A percentile compares a stretch with the other conserved stretches of the same genome.
These are phyloP conservation scores for Ornithoptera priamus DNA, from an alignment of 2,888 invertebrate species.

Conservation along the genomic window DNA sequence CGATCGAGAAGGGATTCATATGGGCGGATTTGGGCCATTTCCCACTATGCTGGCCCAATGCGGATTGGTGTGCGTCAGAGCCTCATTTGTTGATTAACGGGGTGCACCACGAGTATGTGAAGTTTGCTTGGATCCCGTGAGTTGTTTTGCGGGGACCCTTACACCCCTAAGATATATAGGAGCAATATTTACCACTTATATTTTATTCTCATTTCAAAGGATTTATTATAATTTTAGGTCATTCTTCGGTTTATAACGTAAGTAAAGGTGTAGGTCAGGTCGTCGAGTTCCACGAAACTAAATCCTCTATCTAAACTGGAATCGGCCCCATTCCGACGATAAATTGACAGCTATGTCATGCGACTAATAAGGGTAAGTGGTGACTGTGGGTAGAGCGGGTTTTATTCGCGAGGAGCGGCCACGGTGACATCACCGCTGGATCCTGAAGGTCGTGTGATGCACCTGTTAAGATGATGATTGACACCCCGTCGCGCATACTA, in stretches of 20 bases:
- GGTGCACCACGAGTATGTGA: too few relatives aligned
- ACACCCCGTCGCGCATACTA: slow-evolving; percentile 31
- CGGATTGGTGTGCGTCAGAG: too few relatives aligned
- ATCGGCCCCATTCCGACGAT: slow-evolving; percentile 31
- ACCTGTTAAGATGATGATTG: slow-evolving; percentile 35
- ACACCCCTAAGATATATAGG: too few relatives aligned
- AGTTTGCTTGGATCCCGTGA: too few relatives aligned
- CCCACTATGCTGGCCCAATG: too few relatives aligned
- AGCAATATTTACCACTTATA: too few relatives aligned
- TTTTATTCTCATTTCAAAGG: too few relatives aligned
- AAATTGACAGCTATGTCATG: slow-evolving; percentile 31
- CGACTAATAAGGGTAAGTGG: slow-evolving; percentile 49
- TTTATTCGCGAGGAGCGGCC: slow-evolving; percentile 44
- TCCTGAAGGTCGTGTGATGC: slow-evolving; percentile 41
- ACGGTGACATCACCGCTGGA: slow-evolving; percentile 51
- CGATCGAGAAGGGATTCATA: too few relatives aligned
- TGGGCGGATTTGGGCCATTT: too few relatives aligned
- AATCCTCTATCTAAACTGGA: slow-evolving; percentile 13
- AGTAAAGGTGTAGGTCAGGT: background rate
- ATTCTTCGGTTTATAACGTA: background rate
- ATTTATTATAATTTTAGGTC: too few relatives aligned
- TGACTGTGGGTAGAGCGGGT: slow-evolving; percentile 42
- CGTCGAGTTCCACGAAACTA: background rate
- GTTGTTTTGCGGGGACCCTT: too few relatives aligned
- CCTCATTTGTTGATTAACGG: too few relatives aligned